phyloP scores from a whole-genome alignment of 2,113 vertebrate species.

The Malurus cyaneus region DNA sequence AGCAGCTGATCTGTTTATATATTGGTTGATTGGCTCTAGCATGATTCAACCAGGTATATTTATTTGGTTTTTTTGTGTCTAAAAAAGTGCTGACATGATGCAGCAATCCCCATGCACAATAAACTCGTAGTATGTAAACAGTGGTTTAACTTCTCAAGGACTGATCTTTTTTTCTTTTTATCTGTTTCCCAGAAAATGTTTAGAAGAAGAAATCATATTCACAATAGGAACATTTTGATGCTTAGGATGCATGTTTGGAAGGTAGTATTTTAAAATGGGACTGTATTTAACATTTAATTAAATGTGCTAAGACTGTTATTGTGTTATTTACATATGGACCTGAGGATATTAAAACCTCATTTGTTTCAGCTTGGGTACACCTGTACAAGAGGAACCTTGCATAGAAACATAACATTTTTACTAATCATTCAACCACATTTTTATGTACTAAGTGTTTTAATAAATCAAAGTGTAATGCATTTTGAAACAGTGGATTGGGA shows the following conservation, averaged over 20 bases:
- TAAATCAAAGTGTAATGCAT: background rate
- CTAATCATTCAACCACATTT: background rate
- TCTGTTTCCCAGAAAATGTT: background rate
- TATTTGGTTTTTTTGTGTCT: conserved; percentile 1
- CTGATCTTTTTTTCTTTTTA: background rate
- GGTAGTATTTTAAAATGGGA: conserved; percentile 14
- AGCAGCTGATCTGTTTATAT: background rate
- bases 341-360: conserved; percentile 2
- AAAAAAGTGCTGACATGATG: background rate
- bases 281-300: conserved; percentile 19
- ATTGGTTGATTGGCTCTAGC: background rate
- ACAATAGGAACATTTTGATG: background rate
- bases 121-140: conserved; percentile 15
- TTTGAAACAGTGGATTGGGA: background rate
- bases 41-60: background rate
- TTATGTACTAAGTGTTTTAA: background rate
- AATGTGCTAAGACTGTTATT: background rate
- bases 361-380: background rate
- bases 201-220: conserved; percentile 36
- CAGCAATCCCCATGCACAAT: background rate
- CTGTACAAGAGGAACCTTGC: background rate
- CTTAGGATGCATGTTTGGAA: background rate
- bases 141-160: conserved; percentile 1
- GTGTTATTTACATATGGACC: background rate
- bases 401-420: background rate